Percentiles rank a stretch among this genome's conserved stretches.
phyloP scores from a whole-genome alignment of 2,888 invertebrate species.

The Ichneumoninae sp. region DNA sequence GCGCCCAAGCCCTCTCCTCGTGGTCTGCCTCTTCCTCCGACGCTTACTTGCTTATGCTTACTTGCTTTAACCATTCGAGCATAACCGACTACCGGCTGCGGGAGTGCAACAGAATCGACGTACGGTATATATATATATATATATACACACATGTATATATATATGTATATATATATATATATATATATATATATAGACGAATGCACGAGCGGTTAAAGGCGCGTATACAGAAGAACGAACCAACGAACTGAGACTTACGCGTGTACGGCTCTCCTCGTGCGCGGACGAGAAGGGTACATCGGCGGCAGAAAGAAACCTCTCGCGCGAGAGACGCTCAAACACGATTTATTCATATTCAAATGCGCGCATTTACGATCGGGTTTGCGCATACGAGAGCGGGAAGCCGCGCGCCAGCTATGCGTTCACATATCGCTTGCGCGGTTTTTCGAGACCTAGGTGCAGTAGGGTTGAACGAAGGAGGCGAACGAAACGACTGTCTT shows the following conservation, averaged over 20 bases:
- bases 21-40: conserved; percentile 30
- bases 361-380: conserved; percentile 80
- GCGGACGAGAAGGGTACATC: conserved; percentile 61
- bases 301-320: conserved; percentile 58
- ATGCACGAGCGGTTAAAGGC: neutral
- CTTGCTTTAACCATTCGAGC: conserved; percentile 25
- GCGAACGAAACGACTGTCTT: conserved; percentile 38
- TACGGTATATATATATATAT: neutral
- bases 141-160: no score
- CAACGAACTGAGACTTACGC: conserved; percentile 48
- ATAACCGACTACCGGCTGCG: conserved; percentile 21
- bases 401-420: conserved; percentile 1
- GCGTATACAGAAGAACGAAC: conserved; percentile 31
- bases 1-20: conserved; percentile 39
- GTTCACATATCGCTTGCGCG: conserved; percentile 29
- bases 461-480: conserved; percentile 68
- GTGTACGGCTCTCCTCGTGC: neutral
- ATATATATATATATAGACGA: conserved; percentile 11
- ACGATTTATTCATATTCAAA: conserved; percentile 84
- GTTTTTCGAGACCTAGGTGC: conserved; percentile 43
- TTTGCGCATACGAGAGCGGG: conserved; percentile 53
- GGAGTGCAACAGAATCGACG: conserved; percentile 32
- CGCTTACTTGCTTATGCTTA: conserved; percentile 39
- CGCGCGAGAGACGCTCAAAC: conserved; percentile 64
- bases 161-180: no score